phyloP scores from a whole-genome alignment of 2,888 invertebrate species.

The Amblyteles armatorius region DNA sequence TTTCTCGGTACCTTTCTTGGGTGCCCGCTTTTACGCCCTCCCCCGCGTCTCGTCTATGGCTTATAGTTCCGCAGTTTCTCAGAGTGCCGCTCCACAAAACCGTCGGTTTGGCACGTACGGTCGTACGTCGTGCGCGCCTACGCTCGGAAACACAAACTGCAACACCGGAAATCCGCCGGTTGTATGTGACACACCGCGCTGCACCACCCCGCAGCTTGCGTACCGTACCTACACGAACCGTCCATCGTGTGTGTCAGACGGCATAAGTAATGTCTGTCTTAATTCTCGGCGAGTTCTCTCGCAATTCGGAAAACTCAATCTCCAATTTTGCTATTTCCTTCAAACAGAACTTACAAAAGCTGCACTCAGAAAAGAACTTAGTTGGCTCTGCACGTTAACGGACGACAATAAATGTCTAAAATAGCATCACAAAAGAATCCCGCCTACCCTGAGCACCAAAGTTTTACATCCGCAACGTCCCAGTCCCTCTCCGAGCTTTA shows the following conservation, averaged over 20 bases:
- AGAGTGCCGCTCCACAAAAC: conserved; percentile 2
- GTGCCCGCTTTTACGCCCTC: not conserved
- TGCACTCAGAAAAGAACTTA: not conserved
- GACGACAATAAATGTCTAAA: no score
- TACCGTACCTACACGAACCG: conserved; percentile 6
- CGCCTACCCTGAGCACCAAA: not conserved
- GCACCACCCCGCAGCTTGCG: not conserved
- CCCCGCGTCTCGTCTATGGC: not conserved
- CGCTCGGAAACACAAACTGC: conserved; percentile 43
- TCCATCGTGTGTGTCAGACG: not conserved
- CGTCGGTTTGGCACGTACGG: conserved; percentile 23
- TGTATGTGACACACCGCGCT: conserved; percentile 26
- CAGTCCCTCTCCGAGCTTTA: not conserved
- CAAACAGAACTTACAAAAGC: not conserved
- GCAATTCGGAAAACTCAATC: not conserved
- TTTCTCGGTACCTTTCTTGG: conserved; percentile 16
- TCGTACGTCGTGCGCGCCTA: not conserved
- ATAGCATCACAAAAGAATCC: no score
- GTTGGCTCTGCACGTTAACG: no score
- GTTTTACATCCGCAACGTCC: not conserved
- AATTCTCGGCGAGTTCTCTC: not conserved
- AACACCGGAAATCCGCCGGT: conserved; percentile 45
- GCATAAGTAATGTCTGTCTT: not conserved
- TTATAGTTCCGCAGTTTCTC: conserved; percentile 15
- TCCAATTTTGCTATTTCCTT: not conserved